Evolutionary conservation across 2,888 invertebrate genomes (phyloP).

Genomic region (Athrips mouffetella): DNA sequence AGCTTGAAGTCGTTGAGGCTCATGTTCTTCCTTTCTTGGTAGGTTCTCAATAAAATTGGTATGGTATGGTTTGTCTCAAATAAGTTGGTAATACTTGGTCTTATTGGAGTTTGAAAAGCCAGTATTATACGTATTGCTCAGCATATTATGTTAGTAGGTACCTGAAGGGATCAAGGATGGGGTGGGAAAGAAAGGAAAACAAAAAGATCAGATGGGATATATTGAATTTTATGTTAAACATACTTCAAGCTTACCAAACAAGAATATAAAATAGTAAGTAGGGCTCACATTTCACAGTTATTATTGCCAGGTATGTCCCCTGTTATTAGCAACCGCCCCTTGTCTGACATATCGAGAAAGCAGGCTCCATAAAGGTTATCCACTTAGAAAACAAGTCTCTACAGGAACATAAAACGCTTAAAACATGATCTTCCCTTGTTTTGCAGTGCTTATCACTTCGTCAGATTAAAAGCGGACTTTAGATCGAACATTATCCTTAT

Average conservation of each 20-base stretch:
- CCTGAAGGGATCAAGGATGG: constrained; percentile 1
- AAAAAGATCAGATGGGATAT: background rate
- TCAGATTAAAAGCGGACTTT: too few species aligned
- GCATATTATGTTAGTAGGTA: too few species aligned
- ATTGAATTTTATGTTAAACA: background rate
- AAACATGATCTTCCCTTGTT: background rate
- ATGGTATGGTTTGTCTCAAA: background rate
- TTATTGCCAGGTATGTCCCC: constrained; percentile 46
- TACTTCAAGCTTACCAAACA: background rate
- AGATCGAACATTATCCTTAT: too few species aligned
- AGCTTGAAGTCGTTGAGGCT: background rate
- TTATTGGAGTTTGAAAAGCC: background rate
- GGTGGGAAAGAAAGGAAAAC: background rate
- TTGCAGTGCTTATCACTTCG: background rate
- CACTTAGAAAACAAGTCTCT: constrained; percentile 20
- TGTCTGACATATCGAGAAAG: constrained; percentile 42
- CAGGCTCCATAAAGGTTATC: constrained; percentile 43
- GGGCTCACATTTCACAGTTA: constrained; percentile 29
- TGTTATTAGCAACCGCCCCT: constrained; percentile 45
- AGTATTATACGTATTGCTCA: background rate
- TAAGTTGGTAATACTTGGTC: background rate
- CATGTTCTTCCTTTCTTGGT: constrained; percentile 5
- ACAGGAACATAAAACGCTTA: constrained; percentile 20
- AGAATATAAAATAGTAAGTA: background rate
- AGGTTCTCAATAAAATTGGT: background rate